A percentile compares a stretch with the other conserved stretches of the same genome.
These are phyloP conservation scores for Bolborhynchus lineola DNA, from an alignment of 2,113 vertebrate species.

Conservation along the genomic window DNA sequence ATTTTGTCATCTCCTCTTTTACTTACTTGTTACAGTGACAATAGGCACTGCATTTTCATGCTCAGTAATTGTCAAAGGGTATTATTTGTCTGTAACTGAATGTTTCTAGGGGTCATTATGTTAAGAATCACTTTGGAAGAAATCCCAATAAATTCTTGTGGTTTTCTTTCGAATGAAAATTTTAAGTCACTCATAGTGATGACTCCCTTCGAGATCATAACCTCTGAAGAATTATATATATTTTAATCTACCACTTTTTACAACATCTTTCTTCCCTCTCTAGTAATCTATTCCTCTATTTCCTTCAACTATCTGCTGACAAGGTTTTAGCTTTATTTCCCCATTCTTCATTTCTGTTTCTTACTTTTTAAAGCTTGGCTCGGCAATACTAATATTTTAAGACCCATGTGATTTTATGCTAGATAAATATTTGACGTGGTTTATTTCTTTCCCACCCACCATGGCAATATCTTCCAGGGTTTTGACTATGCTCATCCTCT, in stretches of 20 bases:
- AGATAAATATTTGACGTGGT: background rate
- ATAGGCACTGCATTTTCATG: background rate
- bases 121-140: background rate
- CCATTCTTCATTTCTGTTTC: background rate
- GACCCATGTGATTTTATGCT: background rate
- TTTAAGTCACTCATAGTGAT: rapidly evolving
- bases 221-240: background rate
- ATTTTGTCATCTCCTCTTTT: background rate
- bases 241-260: background rate
- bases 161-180: background rate
- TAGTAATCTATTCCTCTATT: background rate
- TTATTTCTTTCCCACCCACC: background rate
- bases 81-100: background rate
- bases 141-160: background rate
- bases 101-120: background rate
- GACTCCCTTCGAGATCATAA: background rate
- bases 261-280: background rate
- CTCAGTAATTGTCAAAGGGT: background rate
- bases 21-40: background rate
- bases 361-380: background rate
- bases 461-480: background rate
- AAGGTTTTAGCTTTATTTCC: background rate
- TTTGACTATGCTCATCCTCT: background rate
- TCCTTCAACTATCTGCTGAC: background rate
- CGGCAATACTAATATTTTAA: background rate